phyloP scores from a whole-genome alignment of 64 coral and sea anemone genomes.

The Pocillopora verrucosa region DNA sequence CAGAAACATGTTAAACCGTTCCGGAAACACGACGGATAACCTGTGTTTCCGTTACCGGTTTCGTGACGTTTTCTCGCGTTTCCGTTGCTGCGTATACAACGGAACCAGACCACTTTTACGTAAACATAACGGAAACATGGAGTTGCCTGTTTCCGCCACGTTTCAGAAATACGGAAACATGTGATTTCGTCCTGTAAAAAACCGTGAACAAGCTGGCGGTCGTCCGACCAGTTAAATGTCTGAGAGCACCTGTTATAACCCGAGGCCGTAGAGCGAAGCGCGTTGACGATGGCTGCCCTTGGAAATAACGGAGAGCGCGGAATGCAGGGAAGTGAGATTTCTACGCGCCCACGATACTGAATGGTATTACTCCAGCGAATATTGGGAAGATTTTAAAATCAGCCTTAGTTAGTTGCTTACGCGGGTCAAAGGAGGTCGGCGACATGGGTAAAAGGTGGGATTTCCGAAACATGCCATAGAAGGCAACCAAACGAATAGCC shows the following conservation, averaged over 20 bases:
- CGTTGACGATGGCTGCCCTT: not conserved
- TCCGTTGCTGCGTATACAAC: no score
- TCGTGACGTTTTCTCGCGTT: no score
- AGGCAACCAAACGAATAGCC: slow-evolving; percentile 37
- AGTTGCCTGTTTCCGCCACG: no score
- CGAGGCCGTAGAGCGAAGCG: no score
- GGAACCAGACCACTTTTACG: no score
- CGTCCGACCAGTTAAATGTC: slow-evolving; percentile 1
- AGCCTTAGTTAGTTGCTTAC: slow-evolving; percentile 22
- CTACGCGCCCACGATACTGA: slow-evolving; percentile 23
- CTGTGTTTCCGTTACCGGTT: no score
- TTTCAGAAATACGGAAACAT: no score
- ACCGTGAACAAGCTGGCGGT: not conserved
- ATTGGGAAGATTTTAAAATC: not conserved
- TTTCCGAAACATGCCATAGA: slow-evolving; percentile 30
- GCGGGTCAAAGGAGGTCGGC: no score
- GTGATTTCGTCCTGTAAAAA: no score
- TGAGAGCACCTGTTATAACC: not conserved
- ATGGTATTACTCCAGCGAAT: slow-evolving; percentile 41
- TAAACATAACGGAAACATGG: no score
- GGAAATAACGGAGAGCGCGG: not conserved
- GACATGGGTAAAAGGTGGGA: not conserved
- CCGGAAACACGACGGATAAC: no score
- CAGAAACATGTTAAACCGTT: no score
- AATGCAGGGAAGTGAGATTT: slow-evolving; percentile 26